Conservation (phyloP, 2,113 vertebrate species). For the Oncorhynchus kisutch region DNA sequence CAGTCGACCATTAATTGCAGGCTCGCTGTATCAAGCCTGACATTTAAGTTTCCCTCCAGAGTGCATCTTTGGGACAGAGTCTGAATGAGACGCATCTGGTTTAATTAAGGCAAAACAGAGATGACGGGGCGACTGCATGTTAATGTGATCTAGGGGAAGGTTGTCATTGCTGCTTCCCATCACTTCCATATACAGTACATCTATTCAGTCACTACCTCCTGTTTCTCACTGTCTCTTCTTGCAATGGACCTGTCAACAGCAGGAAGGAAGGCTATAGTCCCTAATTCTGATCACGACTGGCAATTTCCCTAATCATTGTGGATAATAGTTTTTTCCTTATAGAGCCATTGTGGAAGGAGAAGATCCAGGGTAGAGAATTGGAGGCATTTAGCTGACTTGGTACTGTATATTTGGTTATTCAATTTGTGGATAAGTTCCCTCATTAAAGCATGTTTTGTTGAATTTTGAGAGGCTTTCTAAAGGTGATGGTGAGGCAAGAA, state of each 20-base stretch:
- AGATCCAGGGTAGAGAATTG: conserved; percentile 11
- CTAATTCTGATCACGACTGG: conserved; percentile 44
- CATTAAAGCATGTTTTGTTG: too few relatives aligned
- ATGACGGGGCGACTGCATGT: conserved; percentile 42
- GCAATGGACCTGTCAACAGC: too few relatives aligned
- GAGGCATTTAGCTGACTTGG: too few relatives aligned
- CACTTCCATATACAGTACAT: conserved; percentile 39
- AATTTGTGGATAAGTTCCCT: too few relatives aligned
- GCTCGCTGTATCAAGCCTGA: conserved; percentile 39
- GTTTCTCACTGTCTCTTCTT: conserved; percentile 29
- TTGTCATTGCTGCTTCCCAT: conserved; percentile 39
- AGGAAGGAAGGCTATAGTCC: not conserved
- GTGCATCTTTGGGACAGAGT: conserved; percentile 43
- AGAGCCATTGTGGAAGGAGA: conserved; percentile 37
- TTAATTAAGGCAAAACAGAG: conserved; percentile 37
- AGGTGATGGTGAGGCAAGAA: too few relatives aligned
- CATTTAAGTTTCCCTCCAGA: conserved; percentile 47
- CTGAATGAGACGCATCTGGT: conserved; percentile 57
- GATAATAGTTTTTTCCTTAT: conserved; percentile 43
- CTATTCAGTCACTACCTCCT: conserved; percentile 57
- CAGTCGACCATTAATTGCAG: conserved; percentile 42
- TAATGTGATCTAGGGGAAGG: conserved; percentile 41
- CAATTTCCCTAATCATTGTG: conserved; percentile 45
- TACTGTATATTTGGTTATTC: too few relatives aligned
- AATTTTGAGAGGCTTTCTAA: too few relatives aligned